phyloP scores from a whole-genome alignment of 2,888 invertebrate genomes.

The Philaethria dido region DNA sequence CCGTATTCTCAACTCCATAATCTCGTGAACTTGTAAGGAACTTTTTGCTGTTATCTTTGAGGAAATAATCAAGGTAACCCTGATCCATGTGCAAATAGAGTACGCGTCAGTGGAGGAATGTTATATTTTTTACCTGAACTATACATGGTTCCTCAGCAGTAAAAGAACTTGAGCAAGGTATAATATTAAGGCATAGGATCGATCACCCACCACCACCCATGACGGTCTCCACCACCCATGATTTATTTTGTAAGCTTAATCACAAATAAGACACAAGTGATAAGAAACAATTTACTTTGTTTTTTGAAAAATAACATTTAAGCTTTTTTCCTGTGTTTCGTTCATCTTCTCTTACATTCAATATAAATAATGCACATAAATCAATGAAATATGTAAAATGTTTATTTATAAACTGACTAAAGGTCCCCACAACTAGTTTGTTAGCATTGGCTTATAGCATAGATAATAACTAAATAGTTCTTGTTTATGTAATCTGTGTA shows the following conservation, averaged over 20 bases:
- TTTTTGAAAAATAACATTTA: conserved; percentile 49
- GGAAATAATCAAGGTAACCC: conserved; percentile 87
- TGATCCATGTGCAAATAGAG: conserved; percentile 89
- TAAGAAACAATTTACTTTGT: conserved; percentile 58
- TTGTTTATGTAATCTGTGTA: not conserved
- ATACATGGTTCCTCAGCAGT: conserved; percentile 89
- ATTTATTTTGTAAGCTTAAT: conserved; percentile 61
- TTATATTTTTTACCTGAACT: conserved; percentile 86
- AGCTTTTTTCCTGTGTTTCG: conserved; percentile 48
- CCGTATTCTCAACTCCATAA: conserved; percentile 91
- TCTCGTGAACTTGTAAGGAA: conserved; percentile 77
- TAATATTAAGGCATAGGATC: conserved; percentile 66
- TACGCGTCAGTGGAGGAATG: conserved; percentile 90
- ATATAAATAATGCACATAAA: conserved; percentile 47
- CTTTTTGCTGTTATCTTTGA: conserved; percentile 85
- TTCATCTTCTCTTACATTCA: conserved; percentile 49
- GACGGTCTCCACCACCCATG: conserved; percentile 73
- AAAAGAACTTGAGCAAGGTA: conserved; percentile 70
- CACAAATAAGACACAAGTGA: conserved; percentile 64
- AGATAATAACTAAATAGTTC: conserved; percentile 7
- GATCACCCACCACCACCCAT: conserved; percentile 74
- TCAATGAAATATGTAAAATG: conserved; percentile 51
- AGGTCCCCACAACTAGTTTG: conserved; percentile 47
- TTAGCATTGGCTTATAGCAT: conserved; percentile 29
- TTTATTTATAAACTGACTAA: conserved; percentile 55